Base-by-base conservation (phyloP, 2,888 invertebrate species). In the Cantharis flavilabris region DNA sequence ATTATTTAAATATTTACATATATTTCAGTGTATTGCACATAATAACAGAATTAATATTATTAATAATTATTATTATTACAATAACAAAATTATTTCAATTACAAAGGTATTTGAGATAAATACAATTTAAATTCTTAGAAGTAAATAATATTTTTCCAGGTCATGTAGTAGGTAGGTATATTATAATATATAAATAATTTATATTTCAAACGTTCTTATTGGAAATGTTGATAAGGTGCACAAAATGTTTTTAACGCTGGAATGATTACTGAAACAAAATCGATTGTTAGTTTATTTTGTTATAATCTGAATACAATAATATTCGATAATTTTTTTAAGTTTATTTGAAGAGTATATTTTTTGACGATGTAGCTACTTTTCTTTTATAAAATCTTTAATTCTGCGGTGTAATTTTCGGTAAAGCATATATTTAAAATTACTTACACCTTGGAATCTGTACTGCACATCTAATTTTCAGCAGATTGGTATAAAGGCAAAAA, bases 381-480 rank as follows among this genome's bases (percentile, higher is more conserved):
- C 3, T 20, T 20, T 20, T 20, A 16, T 16, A 16, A 20, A 20
- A 20, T 20, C 20, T 2, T 20, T 20, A 20, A 2, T 20, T 65
- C 13, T 20, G 20, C 13, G 1, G 3, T 28, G 0, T 23, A 67
- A 23, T 65, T 23, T 18, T n/a, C 10, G 7, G 4, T n/a, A 49
- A 49, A 49, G 65, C 9, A 67, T 65, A 65, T 72, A 72, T 72
- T 72, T 72, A 20, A 18, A 64, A 72, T 30, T 72, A 20, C 64
- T 30, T 72, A 20, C 64, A 65, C 72, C 33, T 64, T 16, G 20
- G 65, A 30, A 72, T 72, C 30, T 63, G 14, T 65, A 20, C 30
- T n/a, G 33, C 33, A 65, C 13, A 67, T 67, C n/a, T 65, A 64
- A 64, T 65, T n/a, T n/a, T n/a, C n/a, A n/a, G n/a, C n/a, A n/a